phyloP scores from a whole-genome alignment of 2,797 vertebrate genomes.

The Scyliorhinus canicula region DNA sequence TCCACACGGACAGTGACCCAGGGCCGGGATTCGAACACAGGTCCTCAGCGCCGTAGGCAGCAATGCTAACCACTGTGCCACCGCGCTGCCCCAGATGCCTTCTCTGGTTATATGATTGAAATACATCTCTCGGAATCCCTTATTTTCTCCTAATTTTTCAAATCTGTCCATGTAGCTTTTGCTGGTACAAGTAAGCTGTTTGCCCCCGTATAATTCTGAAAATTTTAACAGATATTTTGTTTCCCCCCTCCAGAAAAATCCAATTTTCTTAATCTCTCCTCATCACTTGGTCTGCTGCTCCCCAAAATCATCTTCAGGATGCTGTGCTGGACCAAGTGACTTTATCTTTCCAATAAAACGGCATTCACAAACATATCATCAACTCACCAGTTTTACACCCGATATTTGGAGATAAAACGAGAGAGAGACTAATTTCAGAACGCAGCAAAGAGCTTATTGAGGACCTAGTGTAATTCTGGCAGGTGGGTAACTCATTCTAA shows the following conservation, averaged over 20 bases:
- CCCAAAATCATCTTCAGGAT: background rate
- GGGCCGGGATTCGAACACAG: no score
- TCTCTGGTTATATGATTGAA: background rate
- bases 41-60: no score
- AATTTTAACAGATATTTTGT: background rate
- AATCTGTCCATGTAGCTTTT: background rate
- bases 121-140: background rate
- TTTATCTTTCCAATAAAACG: background rate
- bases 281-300: background rate
- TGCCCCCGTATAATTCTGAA: background rate
- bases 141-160: background rate
- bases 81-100: background rate
- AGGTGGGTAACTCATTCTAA: background rate
- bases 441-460: background rate
- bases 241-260: background rate
- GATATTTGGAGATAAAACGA: background rate
- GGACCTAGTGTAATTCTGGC: background rate
- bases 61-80: no score
- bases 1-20: no score
- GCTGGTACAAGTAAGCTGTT: background rate
- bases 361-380: background rate
- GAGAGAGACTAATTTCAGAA: background rate
- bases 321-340: background rate
- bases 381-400: background rate
- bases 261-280: background rate